phyloP scores from a whole-genome alignment of 1,140 invertebrate species.

The Trichonephila inaurata region DNA sequence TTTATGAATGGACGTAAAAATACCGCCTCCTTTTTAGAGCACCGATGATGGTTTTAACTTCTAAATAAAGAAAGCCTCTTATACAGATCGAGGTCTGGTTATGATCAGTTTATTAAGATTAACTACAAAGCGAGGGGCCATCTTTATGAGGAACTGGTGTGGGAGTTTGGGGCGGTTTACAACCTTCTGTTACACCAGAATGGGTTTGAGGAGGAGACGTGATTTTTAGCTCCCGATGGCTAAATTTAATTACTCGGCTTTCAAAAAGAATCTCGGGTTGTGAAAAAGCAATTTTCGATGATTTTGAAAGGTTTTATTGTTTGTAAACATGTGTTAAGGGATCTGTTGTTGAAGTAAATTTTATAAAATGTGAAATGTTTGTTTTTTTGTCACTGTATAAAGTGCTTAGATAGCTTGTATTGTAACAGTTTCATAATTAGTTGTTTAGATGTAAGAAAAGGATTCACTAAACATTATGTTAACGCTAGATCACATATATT shows the following conservation, averaged over 20 bases:
- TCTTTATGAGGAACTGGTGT: background rate
- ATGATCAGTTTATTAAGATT: slow-evolving; percentile 55
- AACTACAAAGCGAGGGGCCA: background rate
- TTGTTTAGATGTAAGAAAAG: too few relatives aligned
- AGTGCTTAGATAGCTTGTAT: too few relatives aligned
- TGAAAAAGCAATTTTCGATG: background rate
- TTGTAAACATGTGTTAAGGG: too few relatives aligned
- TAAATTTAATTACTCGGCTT: slow-evolving; percentile 20
- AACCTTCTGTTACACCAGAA: background rate
- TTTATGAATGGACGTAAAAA: slow-evolving; percentile 53
- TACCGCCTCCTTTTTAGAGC: slow-evolving; percentile 18
- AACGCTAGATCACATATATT: too few relatives aligned
- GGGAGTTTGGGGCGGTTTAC: background rate
- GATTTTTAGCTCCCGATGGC: background rate
- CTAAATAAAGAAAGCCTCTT: slow-evolving; percentile 16
- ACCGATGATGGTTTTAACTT: slow-evolving; percentile 14
- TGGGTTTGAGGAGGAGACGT: background rate
- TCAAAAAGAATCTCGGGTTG: background rate
- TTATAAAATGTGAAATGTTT: too few relatives aligned
- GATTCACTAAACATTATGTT: too few relatives aligned
- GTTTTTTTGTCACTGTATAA: too few relatives aligned
- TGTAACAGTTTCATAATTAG: too few relatives aligned
- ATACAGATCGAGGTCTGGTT: background rate
- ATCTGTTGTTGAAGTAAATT: too few relatives aligned
- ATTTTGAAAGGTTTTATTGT: background rate